These are phyloP conservation scores for Paelopatides confundens DNA, from an alignment of 53 echinoderm and acorn worm genomes.

Conservation along the genomic window DNA sequence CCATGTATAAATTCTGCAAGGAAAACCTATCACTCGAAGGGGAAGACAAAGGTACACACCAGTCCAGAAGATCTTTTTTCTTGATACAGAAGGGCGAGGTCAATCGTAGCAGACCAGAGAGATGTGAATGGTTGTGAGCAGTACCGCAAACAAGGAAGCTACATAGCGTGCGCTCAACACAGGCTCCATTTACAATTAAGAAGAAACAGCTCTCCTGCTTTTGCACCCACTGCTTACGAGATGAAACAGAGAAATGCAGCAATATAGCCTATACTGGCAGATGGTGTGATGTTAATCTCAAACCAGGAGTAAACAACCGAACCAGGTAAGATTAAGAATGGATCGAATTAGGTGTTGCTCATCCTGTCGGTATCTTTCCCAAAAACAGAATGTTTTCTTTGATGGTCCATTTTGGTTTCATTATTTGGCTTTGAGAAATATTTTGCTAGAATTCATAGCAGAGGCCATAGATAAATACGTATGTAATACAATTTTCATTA, in stretches of 20 bases:
- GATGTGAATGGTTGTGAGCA: not conserved
- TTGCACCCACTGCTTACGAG: not conserved
- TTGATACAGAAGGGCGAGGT: not conserved
- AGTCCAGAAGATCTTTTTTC: not conserved
- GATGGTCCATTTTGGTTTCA: no score
- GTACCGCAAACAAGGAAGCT: not conserved
- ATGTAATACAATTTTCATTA: no score
- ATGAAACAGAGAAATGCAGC: not conserved
- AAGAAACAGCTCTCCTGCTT: constrained; percentile 17
- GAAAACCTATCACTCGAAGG: constrained; percentile 10
- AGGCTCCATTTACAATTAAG: not conserved
- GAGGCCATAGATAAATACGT: no score
- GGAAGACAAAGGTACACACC: not conserved
- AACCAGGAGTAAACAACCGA: not conserved
- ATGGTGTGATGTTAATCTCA: not conserved
- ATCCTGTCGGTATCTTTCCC: no score
- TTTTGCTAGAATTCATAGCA: no score
- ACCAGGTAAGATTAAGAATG: not conserved
- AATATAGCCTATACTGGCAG: not conserved
- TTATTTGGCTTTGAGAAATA: no score
- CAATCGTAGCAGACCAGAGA: not conserved
- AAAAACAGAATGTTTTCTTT: no score
- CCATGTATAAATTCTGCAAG: constrained; percentile 1
- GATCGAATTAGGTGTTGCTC: no score
- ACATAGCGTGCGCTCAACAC: constrained; percentile 8